Evolutionary conservation across 2,113 vertebrate genomes (phyloP), one percentile per base, ranked within the genome.

Genomic region (Myrmecophaga tridactyla): DNA sequence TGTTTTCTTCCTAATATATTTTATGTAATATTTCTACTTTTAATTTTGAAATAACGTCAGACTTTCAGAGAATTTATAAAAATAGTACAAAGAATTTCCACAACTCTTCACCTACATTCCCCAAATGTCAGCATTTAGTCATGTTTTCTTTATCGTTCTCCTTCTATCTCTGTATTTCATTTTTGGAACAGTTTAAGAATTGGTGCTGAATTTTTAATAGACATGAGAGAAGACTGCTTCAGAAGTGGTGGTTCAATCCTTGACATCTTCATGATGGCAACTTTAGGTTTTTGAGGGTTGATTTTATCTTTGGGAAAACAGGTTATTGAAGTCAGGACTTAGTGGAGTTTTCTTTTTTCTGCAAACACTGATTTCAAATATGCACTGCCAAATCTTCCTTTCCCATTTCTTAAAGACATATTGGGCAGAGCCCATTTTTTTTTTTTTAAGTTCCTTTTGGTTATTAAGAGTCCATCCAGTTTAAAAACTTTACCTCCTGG

Each of bases 221-320:
- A 34, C 15, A 13, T 39, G 48, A 63, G 3, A 60, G 84, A 89
- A 56, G 58, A 76, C 7, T 15, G 36, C 10, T 83, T 88, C 58
- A 80, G 72, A 87, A 18, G 83, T n/a, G 36, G 39, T 14, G 6
- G 27, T 65, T 75, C 27, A 58, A 36, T 20, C 36, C 43, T 72
- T 72, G 46, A 51, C 34, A 3, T 86, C 31, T 91, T 65, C 39
- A 27, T 43, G 36, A 90, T 56, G 75, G 36, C 53, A 90, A 63
- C 29, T 63, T 17, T 41, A 25, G 62, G 63, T 70, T 14, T 67
- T 82, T 82, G 34, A 39, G 36, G 31, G 4, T 63, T 92, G 51
- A 41, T 23, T 65, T 96, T 78, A 48, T 92, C 77, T 65, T 88
- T 89, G 73, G 60, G 84, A 82, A 91, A 92, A 46, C 7, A 36